Evolutionary conservation across 2,888 invertebrate genomes (phyloP).

Genomic region (Omphaloscelis lunosa): DNA sequence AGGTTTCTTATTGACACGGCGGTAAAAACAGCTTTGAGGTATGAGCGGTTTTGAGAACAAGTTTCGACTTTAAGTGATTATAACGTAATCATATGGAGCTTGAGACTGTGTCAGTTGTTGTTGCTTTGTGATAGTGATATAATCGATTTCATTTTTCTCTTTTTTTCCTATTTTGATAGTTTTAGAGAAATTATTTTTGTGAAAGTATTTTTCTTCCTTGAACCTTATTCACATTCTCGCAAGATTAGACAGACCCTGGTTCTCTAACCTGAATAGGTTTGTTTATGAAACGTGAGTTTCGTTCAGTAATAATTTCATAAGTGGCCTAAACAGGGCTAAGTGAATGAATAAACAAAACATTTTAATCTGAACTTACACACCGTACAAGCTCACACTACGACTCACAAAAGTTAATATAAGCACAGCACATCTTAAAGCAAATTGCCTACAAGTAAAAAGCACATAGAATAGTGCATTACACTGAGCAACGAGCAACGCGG

Average conservation of each 20-base stretch:
- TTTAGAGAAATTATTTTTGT: neutral
- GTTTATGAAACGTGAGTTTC: neutral
- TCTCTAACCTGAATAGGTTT: neutral
- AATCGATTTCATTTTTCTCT: neutral
- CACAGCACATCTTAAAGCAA: slow-evolving; percentile 44
- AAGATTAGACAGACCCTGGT: neutral
- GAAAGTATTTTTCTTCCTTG: neutral
- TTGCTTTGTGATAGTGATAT: neutral
- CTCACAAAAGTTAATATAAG: slow-evolving; percentile 30
- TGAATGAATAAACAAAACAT: neutral
- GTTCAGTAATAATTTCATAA: neutral
- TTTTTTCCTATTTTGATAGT: neutral
- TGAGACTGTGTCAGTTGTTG: neutral
- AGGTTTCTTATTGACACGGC: slow-evolving; percentile 72
- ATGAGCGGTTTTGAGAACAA: slow-evolving; percentile 14
- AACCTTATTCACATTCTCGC: neutral
- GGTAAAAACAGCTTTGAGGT: slow-evolving; percentile 59
- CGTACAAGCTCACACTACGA: neutral
- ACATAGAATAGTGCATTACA: slow-evolving; percentile 58
- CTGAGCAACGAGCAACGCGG: slow-evolving; percentile 53
- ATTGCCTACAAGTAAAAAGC: slow-evolving; percentile 54
- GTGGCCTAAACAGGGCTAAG: neutral
- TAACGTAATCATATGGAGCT: neutral
- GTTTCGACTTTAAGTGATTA: neutral
- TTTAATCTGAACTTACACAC: slow-evolving; percentile 11